Evolutionary conservation across 1,140 invertebrate genomes (phyloP).

Genomic region (Anoplolepis gracilipes): DNA sequence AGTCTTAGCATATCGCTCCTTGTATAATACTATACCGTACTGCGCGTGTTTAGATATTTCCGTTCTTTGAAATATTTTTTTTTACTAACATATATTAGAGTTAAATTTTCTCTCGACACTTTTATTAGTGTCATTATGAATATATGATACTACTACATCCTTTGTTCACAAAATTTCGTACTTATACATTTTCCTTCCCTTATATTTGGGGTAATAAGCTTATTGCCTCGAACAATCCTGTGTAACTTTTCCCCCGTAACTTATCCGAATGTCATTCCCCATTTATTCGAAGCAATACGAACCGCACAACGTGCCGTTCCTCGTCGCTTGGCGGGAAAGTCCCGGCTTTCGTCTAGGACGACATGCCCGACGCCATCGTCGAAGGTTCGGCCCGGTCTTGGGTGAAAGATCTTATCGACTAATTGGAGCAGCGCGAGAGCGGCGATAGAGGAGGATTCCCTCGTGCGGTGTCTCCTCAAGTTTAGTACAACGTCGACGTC

Average conservation of each 20-base stretch:
- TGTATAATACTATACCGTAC: not conserved
- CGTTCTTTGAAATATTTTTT: not conserved
- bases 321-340: slow-evolving; percentile 43
- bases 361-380: slow-evolving; percentile 46
- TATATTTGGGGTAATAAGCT: not conserved
- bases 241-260: slow-evolving; percentile 45
- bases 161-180: not conserved
- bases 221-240: slow-evolving; percentile 13
- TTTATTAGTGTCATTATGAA: not conserved
- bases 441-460: slow-evolving; percentile 64
- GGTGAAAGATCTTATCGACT: slow-evolving; percentile 74
- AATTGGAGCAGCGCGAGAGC: slow-evolving; percentile 71
- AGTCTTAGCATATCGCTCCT: slow-evolving; percentile 7
- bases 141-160: not conserved
- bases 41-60: not conserved
- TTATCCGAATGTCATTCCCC: slow-evolving; percentile 53
- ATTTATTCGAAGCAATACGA: slow-evolving; percentile 56
- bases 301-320: slow-evolving; percentile 39
- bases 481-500: slow-evolving; percentile 67
- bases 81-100: not conserved
- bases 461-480: slow-evolving; percentile 65
- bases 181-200: not conserved
- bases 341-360: slow-evolving; percentile 46
- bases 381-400: slow-evolving; percentile 42
- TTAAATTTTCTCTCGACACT: not conserved